Base-by-base conservation (phyloP, 2,113 vertebrate genomes). In the Taxidea taxus region DNA sequence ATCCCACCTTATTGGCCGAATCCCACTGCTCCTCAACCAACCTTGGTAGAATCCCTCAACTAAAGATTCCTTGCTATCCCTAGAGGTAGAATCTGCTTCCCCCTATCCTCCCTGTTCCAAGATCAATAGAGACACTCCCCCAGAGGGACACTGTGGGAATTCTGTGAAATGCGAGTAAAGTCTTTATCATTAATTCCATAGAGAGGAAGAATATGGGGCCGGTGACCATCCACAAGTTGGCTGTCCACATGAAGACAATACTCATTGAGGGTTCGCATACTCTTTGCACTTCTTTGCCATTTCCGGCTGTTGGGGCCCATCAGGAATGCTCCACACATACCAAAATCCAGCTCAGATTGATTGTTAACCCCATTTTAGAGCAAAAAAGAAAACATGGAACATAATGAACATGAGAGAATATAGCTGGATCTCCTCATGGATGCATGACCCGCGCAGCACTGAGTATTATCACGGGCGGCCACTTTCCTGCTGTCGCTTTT, bases 261-360 rank as follows among this genome's bases (percentile, higher is more conserved):
- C 4, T 72, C 47, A 3, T 0, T n/a, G 39, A 83, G 37, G 44
- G 21, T 6, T 14, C 14, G 49, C 31, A 7, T 0, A 6, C n/a
- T 9, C 1, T 31, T 16, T 34, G n/a, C 47, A 12, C 20, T 16
- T 4, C 66, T 51, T 82, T 18, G 75, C 23, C 18, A 10, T 68
- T 83, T 70, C 62, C 72, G 37, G 16, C 25, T 11, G 3, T 64
- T 3, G 25, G 0, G 7, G 23, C 51, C n/a, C n/a, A 9, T 34
- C 18, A 4, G 56, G 78, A 77, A 66, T 68, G 90, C 89, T 77
- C 70, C 37, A 64, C 44, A 64, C 5, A 20, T n/a, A 42, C 29
- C n/a, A 68, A 37, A 84, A 86, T 77, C 78, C 58, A 77, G 23
- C 78, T 70, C 77, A 64, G 37, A 75, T 18, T 47, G 81, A 84